Base-by-base conservation (phyloP, 2,797 vertebrate genomes). In the Anabas testudineus region DNA sequence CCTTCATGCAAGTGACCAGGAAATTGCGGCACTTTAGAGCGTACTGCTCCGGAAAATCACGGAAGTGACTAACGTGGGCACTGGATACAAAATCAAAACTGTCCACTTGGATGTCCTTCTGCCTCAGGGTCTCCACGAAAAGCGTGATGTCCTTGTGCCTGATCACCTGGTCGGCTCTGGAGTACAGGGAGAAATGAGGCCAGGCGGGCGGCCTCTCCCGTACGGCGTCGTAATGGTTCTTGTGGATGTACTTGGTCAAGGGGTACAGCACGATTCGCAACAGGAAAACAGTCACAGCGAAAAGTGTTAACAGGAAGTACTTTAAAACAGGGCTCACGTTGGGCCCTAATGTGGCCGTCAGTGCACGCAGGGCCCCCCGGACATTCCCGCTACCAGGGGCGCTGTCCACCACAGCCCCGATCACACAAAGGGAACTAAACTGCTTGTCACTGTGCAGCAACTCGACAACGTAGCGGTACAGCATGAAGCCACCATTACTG, bases 171-270 rank as follows among this genome's bases (percentile, higher is more conserved):
- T 99, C 97, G 0, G 93, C 94, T 58, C 80, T 88, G 13, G 98
- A 99, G 71, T 97, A 99, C 26, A 99, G 93, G 86, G 94, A 96
- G 67, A 97, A 92, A 85, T 99, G 97, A 0, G 98, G 97, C 98
- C 98, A 99, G 66, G 89, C 55, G 0, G 96, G 96, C 0, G 95
- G 94, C 0, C 87, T 78, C 0, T 93, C 87, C 87, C 88, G 90
- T 82, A 99, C 92, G 1, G 93, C 94, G 0, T 98, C 96, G 0
- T 97, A 99, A 67, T 97, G 96, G 91, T 92, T 96, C 85, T 95
- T 92, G 56, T 98, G 96, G 66, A 98, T 71, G 84, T 95, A 94
- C 77, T 95, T 95, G 0, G 96, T 97, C 87, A 98, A 4, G 0
- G 97, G 96, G 73, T 98, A 96, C 2, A 99, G 87, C 55, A 98